Base-by-base conservation (phyloP, 1,140 invertebrate species). In the Stegodyphus mimosarum region DNA sequence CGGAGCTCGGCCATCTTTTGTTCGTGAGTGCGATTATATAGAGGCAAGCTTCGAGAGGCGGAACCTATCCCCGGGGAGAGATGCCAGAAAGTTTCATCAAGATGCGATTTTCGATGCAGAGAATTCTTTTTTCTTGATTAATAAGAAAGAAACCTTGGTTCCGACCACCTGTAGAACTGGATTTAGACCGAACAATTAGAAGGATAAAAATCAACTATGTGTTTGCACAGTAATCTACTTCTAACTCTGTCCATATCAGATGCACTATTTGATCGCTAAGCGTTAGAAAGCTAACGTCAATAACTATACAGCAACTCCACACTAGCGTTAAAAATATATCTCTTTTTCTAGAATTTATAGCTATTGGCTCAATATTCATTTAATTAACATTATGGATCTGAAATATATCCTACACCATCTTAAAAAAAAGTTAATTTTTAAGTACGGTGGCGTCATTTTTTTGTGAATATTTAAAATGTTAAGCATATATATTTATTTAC, bases 121-220 rank as follows among this genome's bases (percentile, higher is more conserved):
- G 51, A 71, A 15, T n/a, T 83, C 51, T 74, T 83, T 81, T 66
- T 83, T 83, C 52, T 74, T 74, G 71, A 33, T 33, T 33, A 33
- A 33, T 33, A 33, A 33, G 33, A 33, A 74, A 18, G 70, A 81
- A 81, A 81, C 69, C 53, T 9, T n/a, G 48, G 71, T 74, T 74
- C 55, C 53, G 71, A 73, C 71, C 80, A 74, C 80, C 33, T 33
- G 33, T 33, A 33, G 33, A 81, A 81, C 78, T 72, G 78, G 78
- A 81, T 81, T 53, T 67, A n/a, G 33, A 79, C 77, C 48, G 78
- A 80, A 80, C 72, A 81, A 81, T 81, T 81, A 81, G 78, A 48
- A 7, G 69, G 69, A 81, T 81, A 72, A 63, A 72, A 81, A 81
- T 81, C 69, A 63, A 48, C 55, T 51, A 7, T 81, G 3, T 17